Base-by-base conservation (phyloP, 2,888 invertebrate species). In the Gandaritis pyraliata region DNA sequence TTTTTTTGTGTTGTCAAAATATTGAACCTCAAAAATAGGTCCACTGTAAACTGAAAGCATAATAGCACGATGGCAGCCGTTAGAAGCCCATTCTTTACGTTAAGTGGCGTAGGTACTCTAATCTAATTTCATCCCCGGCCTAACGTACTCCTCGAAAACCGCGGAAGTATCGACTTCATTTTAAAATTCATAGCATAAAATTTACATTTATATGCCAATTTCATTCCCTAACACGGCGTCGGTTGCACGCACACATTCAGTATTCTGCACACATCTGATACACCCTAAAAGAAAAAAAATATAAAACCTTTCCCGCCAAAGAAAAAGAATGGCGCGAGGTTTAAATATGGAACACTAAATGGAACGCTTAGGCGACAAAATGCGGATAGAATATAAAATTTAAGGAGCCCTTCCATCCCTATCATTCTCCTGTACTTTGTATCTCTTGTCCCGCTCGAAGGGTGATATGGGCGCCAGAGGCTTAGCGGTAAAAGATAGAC, bases 121-220 rank as follows among this genome's bases (percentile, higher is more conserved):
- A 88, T 90, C 87, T 88, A 89, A 90, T 91, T 88, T 88, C 84
- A 88, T 88, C 88, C 88, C 83, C 76, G 77, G 73, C 78, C 83
- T 87, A 82, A 78, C 78, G 80, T 84, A 82, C 79, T 81, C 81
- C 85, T 82, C 83, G 79, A 81, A 43, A 81, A 87, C 85, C 85
- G 82, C 81, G 88, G 86, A 90, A 89, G 88, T 89, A 90, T 91
- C 87, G 90, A 87, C 90, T 90, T 85, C 87, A 90, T 91, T 92
- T 91, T 92, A 92, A 92, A 92, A 92, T 92, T 92, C 92, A 92
- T 91, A 83, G 91, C 91, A 90, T 91, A 90, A 92, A 91, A 92
- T 92, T 91, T 90, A 91, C 92, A 91, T 92, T 91, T 91, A 91
- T 91, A 91, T 91, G 91, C 92, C 92, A 90, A 92, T 92, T 92